Percentiles rank a stretch among this genome's conserved stretches.
These are phyloP conservation scores for Bettongia penicillata DNA, from an alignment of 2,113 vertebrate genomes.

Conservation along the genomic window DNA sequence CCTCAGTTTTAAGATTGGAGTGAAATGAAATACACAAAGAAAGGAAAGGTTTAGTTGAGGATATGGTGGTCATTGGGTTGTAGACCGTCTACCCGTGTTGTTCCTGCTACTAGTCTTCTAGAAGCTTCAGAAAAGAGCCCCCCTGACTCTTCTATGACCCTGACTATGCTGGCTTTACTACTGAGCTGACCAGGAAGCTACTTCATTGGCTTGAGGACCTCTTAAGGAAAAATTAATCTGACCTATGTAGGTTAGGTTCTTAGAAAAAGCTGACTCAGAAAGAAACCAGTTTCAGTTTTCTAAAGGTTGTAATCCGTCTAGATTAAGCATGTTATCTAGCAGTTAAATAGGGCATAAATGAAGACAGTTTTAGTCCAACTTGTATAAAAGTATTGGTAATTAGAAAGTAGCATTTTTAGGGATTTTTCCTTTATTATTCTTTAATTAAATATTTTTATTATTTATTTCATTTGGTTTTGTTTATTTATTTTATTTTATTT, in stretches of 20 bases:
- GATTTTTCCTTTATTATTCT: neutral
- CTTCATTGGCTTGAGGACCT: neutral
- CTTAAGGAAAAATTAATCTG: neutral
- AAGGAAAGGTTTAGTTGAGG: neutral
- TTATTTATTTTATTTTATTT: neutral
- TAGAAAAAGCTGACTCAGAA: neutral
- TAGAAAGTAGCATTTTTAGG: neutral
- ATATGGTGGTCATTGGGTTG: neutral
- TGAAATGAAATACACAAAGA: neutral
- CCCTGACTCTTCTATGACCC: neutral
- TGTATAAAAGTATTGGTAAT: neutral
- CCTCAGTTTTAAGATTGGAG: neutral
- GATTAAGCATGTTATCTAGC: neutral
- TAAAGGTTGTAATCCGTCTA: neutral
- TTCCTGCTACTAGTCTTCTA: neutral
- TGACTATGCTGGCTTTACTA: neutral
- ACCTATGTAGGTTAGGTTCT: neutral
- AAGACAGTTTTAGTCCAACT: neutral
- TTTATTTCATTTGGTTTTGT: neutral
- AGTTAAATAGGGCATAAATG: neutral
- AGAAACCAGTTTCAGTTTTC: neutral
- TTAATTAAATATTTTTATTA: neutral
- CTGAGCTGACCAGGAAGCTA: neutral
- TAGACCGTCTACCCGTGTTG: neutral
- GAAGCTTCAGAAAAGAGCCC: neutral